Conservation (phyloP, 2,113 vertebrate genomes). For the Rhinogobius similis region DNA sequence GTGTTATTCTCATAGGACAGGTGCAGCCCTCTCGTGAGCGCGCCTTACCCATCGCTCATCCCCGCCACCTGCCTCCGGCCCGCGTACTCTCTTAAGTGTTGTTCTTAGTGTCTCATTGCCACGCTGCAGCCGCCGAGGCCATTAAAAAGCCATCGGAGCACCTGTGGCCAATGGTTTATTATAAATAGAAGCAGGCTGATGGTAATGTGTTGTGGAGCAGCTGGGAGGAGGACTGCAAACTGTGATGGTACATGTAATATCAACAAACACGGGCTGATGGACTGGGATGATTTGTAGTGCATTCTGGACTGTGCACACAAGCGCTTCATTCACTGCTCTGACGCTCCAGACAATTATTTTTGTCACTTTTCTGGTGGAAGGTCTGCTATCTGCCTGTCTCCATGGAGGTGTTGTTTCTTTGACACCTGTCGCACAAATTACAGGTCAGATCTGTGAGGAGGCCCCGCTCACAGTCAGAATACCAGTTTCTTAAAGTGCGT, state of each 20-base stretch:
- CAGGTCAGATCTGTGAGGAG: too few relatives aligned
- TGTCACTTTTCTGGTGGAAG: background rate
- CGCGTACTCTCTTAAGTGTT: constrained; percentile 42
- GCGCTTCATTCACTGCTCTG: background rate
- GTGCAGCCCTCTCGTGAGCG: constrained; percentile 33
- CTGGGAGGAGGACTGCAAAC: constrained; percentile 27
- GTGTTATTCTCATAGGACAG: constrained; percentile 27
- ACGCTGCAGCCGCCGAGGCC: constrained; percentile 30
- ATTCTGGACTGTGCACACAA: background rate
- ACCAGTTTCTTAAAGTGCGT: too few relatives aligned
- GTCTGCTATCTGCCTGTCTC: too few relatives aligned
- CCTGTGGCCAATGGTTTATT: constrained; percentile 58
- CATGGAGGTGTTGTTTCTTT: too few relatives aligned
- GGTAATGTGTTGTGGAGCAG: constrained; percentile 25
- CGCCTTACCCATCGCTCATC: constrained; percentile 27
- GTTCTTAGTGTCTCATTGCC: constrained; percentile 41
- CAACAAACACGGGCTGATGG: constrained; percentile 21
- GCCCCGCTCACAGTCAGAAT: too few relatives aligned
- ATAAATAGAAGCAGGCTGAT: constrained; percentile 52
- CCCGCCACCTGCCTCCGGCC: constrained; percentile 36
- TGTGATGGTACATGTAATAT: constrained; percentile 26
- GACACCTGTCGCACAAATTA: too few relatives aligned
- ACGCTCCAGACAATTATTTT: background rate
- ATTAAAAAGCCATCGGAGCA: constrained; percentile 60
- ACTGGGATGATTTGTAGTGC: constrained; percentile 32